These are phyloP conservation scores for Callithrix jacchus DNA, from an alignment of 2,113 vertebrate genomes.

Conservation along the genomic window DNA sequence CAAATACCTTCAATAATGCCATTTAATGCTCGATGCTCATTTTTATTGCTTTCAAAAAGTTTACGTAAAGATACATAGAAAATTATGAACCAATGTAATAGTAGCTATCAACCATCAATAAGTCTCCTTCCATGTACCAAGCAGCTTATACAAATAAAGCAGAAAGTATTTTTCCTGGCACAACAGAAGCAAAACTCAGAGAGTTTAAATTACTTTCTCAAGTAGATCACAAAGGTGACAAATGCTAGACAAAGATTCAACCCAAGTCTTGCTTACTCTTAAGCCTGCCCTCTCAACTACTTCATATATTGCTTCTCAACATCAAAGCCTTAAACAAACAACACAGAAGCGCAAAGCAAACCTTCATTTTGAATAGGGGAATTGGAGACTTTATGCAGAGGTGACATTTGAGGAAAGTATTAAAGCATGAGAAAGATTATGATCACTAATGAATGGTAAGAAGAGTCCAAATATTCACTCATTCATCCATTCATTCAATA, in stretches of 20 bases:
- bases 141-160: neutral
- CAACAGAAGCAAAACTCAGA: constrained; percentile 1
- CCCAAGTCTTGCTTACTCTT: neutral
- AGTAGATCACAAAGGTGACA: neutral
- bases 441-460: neutral
- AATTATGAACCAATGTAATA: constrained; percentile 14
- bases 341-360: neutral
- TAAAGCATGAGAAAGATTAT: neutral
- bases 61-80: neutral
- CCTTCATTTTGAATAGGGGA: neutral
- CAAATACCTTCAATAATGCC: neutral
- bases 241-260: neutral
- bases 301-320: neutral
- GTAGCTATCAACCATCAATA: neutral
- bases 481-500: neutral
- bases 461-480: neutral
- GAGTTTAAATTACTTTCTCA: neutral
- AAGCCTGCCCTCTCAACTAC: neutral
- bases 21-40: neutral
- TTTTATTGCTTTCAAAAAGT: constrained; percentile 19
- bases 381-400: neutral
- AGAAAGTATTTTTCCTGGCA: neutral
- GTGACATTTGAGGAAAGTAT: neutral
- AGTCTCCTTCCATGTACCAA: neutral
- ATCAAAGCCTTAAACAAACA: constrained; percentile 27